Evolutionary conservation across 1,140 invertebrate genomes (phyloP).

Genomic region (Glossosoma conforme): DNA sequence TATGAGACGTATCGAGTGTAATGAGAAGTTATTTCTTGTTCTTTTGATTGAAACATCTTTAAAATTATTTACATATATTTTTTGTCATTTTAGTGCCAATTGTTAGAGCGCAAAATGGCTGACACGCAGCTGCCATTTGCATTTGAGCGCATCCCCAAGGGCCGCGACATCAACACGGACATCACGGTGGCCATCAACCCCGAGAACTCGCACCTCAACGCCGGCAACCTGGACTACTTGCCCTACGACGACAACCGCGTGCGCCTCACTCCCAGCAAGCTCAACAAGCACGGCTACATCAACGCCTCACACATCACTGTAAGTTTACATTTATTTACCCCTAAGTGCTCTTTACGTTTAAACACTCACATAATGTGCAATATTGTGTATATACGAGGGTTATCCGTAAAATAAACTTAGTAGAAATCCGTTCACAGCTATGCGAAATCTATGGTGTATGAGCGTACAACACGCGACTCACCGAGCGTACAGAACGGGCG

Average conservation of each 20-base stretch:
- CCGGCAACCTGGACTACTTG: conserved; percentile 65
- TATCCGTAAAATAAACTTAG: too few relatives aligned
- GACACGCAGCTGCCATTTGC: conserved; percentile 80
- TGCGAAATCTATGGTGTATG: too few relatives aligned
- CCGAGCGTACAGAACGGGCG: too few relatives aligned
- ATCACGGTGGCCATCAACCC: conserved; percentile 62
- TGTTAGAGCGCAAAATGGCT: conserved; percentile 73
- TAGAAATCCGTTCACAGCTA: too few relatives aligned
- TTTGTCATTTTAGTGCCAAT: conserved; percentile 61
- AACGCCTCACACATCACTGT: conserved; percentile 82
- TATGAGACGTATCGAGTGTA: too few relatives aligned
- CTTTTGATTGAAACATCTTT: background rate
- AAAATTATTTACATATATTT: too few relatives aligned
- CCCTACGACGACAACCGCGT: conserved; percentile 88
- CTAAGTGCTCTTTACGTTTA: background rate
- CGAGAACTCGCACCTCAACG: conserved; percentile 55
- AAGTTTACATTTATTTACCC: background rate
- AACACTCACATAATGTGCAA: background rate
- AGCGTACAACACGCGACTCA: too few relatives aligned
- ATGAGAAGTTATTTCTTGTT: too few relatives aligned
- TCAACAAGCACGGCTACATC: conserved; percentile 81
- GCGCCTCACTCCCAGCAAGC: conserved; percentile 66
- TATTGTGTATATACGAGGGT: too few relatives aligned
- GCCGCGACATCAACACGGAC: conserved; percentile 57
- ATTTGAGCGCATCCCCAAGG: conserved; percentile 82